Percentiles rank a stretch among this genome's conserved stretches.
Conservation (phyloP, 2,888 invertebrate genomes). For the Sphaerophoria rueppellii region DNA sequence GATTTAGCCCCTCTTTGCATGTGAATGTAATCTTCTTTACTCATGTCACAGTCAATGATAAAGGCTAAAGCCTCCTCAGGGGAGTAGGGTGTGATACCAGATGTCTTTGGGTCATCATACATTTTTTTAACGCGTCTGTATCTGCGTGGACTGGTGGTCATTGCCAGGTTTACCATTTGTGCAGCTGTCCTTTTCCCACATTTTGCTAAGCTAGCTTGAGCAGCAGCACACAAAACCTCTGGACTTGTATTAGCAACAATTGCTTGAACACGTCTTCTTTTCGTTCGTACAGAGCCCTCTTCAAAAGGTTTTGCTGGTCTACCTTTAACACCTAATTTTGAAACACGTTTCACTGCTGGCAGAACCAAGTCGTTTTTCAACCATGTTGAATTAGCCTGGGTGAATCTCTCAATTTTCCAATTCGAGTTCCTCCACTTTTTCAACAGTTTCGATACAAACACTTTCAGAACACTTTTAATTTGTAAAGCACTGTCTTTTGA, state of each 20-base stretch:
- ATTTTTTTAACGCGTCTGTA: too few relatives aligned
- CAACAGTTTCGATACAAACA: conserved; percentile 2
- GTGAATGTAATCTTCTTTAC: too few relatives aligned
- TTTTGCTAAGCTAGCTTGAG: not conserved
- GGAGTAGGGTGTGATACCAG: too few relatives aligned
- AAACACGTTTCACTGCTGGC: conserved; percentile 4
- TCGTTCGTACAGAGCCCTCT: not conserved
- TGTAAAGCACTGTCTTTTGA: conserved; percentile 2
- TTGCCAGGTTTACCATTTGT: too few relatives aligned
- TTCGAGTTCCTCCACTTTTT: conserved; percentile 4
- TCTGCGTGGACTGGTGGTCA: too few relatives aligned
- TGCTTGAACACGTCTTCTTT: not conserved
- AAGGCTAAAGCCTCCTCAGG: too few relatives aligned
- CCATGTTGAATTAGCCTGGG: too few relatives aligned
- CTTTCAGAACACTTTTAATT: not conserved
- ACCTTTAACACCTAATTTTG: conserved; percentile 1
- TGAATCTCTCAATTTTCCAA: not conserved
- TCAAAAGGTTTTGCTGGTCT: not conserved
- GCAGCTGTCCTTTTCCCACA: not conserved
- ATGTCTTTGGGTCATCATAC: too few relatives aligned
- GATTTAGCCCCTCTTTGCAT: too few relatives aligned
- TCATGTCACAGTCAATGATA: too few relatives aligned
- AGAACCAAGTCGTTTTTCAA: conserved; percentile 2
- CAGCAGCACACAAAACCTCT: not conserved
- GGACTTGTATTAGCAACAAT: not conserved